Evolutionary conservation across 2,797 vertebrate species (phyloP).

Genomic region (Galaxias olidus): DNA sequence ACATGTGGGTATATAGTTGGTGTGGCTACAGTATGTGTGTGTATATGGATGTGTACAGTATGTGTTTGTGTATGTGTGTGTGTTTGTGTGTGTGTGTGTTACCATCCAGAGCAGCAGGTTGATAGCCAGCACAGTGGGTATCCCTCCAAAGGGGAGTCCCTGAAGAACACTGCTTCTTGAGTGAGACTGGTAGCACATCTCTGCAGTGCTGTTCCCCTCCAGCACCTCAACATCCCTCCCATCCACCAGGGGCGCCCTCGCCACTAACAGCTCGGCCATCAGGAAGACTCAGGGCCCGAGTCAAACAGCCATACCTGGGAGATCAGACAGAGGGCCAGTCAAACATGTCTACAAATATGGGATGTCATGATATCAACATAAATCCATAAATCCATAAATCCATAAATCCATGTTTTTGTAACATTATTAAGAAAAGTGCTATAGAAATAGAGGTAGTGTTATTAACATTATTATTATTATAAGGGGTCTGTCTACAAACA

Average conservation of each 20-base stretch:
- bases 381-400: no score
- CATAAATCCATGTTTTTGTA: no score
- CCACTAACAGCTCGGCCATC: conserved; percentile 44
- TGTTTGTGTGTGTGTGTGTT: conserved; percentile 35
- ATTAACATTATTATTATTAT: no score
- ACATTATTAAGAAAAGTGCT: no score
- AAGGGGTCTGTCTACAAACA: no score
- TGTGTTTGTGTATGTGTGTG: conserved; percentile 6
- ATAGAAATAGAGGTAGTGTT: no score
- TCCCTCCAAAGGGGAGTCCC: conserved; percentile 90
- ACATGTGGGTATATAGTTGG: neutral
- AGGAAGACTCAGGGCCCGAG: neutral
- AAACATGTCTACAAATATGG: no score
- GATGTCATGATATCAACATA: no score
- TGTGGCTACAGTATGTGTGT: neutral
- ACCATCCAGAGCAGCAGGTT: conserved; percentile 93
- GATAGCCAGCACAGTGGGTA: conserved; percentile 91
- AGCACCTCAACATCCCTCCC: conserved; percentile 51
- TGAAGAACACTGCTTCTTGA: conserved; percentile 89
- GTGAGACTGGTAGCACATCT: conserved; percentile 83
- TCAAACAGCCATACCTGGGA: neutral
- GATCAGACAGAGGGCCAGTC: no score
- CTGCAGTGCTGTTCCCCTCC: conserved; percentile 77
- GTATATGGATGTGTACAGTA: neutral
- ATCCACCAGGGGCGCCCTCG: conserved; percentile 45